Evolutionary conservation across 2,113 vertebrate species (phyloP).

Genomic region (Struthidea cinerea): DNA sequence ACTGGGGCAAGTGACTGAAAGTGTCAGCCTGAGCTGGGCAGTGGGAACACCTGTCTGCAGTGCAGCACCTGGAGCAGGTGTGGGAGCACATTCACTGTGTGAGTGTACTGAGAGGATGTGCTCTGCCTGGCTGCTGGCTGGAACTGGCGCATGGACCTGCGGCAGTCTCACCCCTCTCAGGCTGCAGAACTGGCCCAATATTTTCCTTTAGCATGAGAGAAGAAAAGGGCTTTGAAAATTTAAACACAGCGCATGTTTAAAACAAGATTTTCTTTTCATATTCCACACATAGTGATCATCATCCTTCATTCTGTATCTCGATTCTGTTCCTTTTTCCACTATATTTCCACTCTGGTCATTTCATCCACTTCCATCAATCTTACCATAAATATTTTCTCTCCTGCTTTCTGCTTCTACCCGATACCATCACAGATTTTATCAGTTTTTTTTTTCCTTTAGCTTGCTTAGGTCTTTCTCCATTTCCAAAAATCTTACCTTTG

Average conservation of each 20-base stretch:
- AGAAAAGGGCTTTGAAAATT: not conserved
- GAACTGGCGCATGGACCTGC: fast-evolving
- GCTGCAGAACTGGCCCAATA: not conserved
- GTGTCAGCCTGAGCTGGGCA: not conserved
- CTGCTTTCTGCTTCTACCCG: not conserved
- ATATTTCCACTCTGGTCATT: not conserved
- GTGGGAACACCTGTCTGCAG: not conserved
- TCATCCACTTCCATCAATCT: not conserved
- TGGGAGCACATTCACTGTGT: fast-evolving
- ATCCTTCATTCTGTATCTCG: not conserved
- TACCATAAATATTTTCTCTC: not conserved
- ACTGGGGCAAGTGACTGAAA: fast-evolving
- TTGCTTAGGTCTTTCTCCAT: not conserved
- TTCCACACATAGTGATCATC: not conserved
- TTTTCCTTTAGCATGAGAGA: not conserved
- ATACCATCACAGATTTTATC: not conserved
- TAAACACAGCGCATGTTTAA: not conserved
- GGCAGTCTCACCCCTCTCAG: not conserved
- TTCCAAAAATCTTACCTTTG: not conserved
- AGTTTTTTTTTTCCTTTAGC: not conserved
- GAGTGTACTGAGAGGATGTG: fast-evolving
- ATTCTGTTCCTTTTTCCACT: not conserved
- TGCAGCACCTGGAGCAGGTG: not conserved
- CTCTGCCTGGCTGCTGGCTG: not conserved
- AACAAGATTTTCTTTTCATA: not conserved